These are phyloP conservation scores for Bombus breviceps DNA, from an alignment of 1,140 invertebrate genomes.

Conservation along the genomic window DNA sequence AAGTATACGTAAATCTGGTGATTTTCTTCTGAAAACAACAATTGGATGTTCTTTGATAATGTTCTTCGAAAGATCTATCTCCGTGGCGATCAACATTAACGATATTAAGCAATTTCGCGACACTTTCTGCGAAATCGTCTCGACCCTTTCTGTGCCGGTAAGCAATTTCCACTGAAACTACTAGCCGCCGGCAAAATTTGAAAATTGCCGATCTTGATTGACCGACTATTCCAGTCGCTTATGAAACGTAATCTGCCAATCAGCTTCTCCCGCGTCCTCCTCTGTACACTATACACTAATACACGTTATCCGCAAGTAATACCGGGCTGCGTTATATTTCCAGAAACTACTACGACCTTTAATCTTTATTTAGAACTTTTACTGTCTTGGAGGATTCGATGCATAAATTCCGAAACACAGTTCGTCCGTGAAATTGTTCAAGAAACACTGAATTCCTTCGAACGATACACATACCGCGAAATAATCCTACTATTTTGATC, in stretches of 20 bases:
- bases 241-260: conserved; percentile 48
- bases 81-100: neutral
- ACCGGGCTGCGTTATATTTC: neutral
- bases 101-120: neutral
- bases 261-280: conserved; percentile 18
- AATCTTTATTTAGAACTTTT: conserved; percentile 36
- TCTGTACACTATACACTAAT: neutral
- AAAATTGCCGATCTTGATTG: conserved; percentile 54
- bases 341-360: neutral
- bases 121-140: neutral
- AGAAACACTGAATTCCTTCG: neutral
- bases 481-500: neutral
- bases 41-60: neutral
- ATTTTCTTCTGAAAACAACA: neutral
- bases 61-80: neutral
- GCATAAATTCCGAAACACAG: neutral
- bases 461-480: neutral
- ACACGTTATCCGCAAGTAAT: conserved; percentile 28
- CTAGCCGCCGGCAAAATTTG: conserved; percentile 36
- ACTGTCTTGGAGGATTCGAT: neutral
- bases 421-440: too few species aligned
- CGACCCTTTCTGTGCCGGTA: conserved; percentile 9
- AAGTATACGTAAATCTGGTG: too few species aligned
- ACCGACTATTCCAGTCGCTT: conserved; percentile 27
- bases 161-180: conserved; percentile 32